Conservation (phyloP, 2,888 invertebrate genomes). For the Heliconius ismenius region DNA sequence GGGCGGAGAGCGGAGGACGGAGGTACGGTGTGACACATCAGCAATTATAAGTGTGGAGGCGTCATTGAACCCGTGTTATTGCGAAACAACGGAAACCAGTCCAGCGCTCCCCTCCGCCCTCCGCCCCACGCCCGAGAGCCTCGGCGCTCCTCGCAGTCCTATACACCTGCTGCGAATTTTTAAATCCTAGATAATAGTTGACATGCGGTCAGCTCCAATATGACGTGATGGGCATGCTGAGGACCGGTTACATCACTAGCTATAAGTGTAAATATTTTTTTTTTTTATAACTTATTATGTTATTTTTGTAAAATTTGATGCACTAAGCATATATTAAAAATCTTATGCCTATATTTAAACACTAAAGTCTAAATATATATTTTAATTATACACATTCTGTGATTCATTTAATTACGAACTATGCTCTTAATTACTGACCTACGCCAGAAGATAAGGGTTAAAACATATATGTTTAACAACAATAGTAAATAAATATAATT, state of each 20-base stretch:
- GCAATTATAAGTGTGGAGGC: constrained; percentile 74
- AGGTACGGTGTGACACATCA: constrained; percentile 69
- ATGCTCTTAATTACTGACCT: constrained; percentile 29
- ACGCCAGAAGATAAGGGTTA: constrained; percentile 28
- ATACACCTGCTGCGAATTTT: constrained; percentile 79
- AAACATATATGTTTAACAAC: constrained; percentile 27
- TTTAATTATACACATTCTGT: constrained; percentile 3
- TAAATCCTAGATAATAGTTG: constrained; percentile 80
- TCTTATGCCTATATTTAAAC: no score
- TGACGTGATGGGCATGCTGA: constrained; percentile 68
- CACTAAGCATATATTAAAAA: no score
- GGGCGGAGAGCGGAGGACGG: constrained; percentile 51
- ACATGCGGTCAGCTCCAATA: constrained; percentile 67
- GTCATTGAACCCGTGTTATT: constrained; percentile 80
- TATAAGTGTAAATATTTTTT: not conserved
- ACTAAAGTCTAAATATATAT: not conserved
- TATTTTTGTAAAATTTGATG: not conserved
- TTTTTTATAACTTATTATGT: not conserved
- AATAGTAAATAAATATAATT: constrained; percentile 35
- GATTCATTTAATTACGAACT: constrained; percentile 17
- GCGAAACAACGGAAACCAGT: constrained; percentile 82
- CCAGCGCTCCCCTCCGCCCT: constrained; percentile 56
- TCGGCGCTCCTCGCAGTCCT: constrained; percentile 46
- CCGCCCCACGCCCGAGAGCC: constrained; percentile 47
- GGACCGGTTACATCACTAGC: constrained; percentile 66